phyloP scores from a whole-genome alignment of 2,113 vertebrate genomes.

The Chlamydotis undulata region DNA sequence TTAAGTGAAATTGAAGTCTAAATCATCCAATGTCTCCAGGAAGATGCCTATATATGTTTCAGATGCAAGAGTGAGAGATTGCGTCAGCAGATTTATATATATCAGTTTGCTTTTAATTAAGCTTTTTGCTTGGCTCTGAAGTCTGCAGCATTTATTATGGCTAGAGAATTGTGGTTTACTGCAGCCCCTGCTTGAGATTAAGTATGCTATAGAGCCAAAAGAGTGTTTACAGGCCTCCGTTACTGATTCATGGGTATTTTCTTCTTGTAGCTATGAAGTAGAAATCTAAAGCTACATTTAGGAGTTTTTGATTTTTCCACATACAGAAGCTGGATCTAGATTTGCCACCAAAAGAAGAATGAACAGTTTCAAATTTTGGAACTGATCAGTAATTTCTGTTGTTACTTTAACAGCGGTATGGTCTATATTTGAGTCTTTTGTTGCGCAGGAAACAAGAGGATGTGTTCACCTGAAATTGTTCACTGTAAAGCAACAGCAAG shows the following conservation, averaged over 20 bases:
- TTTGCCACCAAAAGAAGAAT: neutral
- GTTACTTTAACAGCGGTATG: neutral
- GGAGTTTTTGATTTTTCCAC: neutral
- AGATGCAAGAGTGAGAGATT: neutral
- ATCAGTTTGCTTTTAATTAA: slow-evolving; percentile 2
- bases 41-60: neutral
- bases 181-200: neutral
- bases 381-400: neutral
- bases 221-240: neutral
- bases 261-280: neutral
- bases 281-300: neutral
- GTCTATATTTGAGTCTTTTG: neutral
- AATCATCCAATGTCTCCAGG: neutral
- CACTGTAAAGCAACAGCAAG: neutral
- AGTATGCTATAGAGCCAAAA: neutral
- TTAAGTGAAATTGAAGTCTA: neutral
- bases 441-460: neutral
- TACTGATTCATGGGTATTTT: neutral
- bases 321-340: neutral
- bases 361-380: neutral
- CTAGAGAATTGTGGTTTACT: neutral
- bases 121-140: neutral
- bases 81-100: neutral
- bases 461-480: neutral
- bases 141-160: neutral